Base-by-base conservation (phyloP, 1,140 invertebrate genomes). In the Asbolus verrucosus region DNA sequence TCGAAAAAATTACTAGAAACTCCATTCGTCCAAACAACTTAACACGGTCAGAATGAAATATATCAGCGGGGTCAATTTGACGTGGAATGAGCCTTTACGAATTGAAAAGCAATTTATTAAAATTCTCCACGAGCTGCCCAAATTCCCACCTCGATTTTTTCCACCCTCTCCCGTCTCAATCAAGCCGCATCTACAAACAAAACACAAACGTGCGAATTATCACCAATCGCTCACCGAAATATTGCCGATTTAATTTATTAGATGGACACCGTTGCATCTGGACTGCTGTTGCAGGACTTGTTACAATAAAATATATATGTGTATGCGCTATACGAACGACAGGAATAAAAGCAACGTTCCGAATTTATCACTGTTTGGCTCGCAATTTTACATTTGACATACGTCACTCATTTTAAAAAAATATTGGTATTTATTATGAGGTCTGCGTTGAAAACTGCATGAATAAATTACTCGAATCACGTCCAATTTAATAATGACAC, bases 351-450 rank as follows among this genome's bases (percentile, higher is more conserved):
- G 21, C 21, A 24, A 13, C 24, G 11, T n/a, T 21, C 9, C 46
- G 2, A 18, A 54, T 27, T 54, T 27, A 27, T 24, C 43, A 21
- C 21, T 50, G 43, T 50, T 15, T 50, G 43, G n/a, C 11, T 4
- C 21, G 43, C 43, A 50, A 50, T 50, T 50, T 50, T 19, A 50
- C 21, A 14, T 54, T 27, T 54, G 46, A 54, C 46, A 13, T 24
- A 6, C 14, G 46, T 14, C 21, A 27, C 19, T 54, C 46, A 14
- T 6, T 0, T n/a, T 2, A n/a, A 54, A 54, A 54, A 54, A 54
- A 54, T 41, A 27, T 24, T n/a, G 21, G 27, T 54, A 27, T 54
- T 54, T 27, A 54, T 54, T 54, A 54, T 54, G 46, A 54, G 11
- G 21, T 18, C n/a, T n/a, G 19, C 3, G 21, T 11, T 11, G 33